phyloP scores from a whole-genome alignment of 2,888 invertebrate genomes.

The Tipula lateralis region DNA sequence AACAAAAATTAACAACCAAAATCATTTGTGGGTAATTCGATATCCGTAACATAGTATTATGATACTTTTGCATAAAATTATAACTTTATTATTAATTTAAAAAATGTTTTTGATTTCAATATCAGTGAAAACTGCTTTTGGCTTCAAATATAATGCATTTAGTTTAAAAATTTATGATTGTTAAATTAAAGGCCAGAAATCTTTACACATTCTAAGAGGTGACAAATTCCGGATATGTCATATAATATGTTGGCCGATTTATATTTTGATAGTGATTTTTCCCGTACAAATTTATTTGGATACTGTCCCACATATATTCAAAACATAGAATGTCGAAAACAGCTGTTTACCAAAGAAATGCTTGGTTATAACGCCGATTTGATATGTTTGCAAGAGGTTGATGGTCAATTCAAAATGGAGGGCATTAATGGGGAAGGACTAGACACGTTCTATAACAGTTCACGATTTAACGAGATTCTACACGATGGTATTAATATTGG shows the following conservation, averaged over 20 bases:
- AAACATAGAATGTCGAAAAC: conserved; percentile 79
- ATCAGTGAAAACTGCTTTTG: too few relatives aligned
- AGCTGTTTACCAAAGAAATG: conserved; percentile 73
- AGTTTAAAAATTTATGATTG: too few relatives aligned
- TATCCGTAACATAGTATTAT: too few relatives aligned
- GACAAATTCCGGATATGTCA: conserved; percentile 63
- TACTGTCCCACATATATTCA: conserved; percentile 81
- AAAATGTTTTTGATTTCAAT: too few relatives aligned
- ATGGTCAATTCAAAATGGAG: conserved; percentile 69
- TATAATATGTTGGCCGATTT: conserved; percentile 91
- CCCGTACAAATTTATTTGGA: conserved; percentile 67
- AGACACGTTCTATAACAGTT: conserved; percentile 67
- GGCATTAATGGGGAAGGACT: conserved; percentile 74
- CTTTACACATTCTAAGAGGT: too few relatives aligned
- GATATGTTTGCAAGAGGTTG: conserved; percentile 90
- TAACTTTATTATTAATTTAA: too few relatives aligned
- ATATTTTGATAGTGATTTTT: conserved; percentile 80
- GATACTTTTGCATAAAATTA: too few relatives aligned
- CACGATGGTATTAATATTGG: conserved; percentile 56
- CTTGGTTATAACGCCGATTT: conserved; percentile 81
- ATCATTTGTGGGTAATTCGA: too few relatives aligned
- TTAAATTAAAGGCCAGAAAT: too few relatives aligned
- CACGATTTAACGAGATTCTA: conserved; percentile 58
- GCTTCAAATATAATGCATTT: too few relatives aligned
- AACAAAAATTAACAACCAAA: too few relatives aligned